phyloP scores from a whole-genome alignment of 2,888 invertebrate genomes.

The Theretra japonica region DNA sequence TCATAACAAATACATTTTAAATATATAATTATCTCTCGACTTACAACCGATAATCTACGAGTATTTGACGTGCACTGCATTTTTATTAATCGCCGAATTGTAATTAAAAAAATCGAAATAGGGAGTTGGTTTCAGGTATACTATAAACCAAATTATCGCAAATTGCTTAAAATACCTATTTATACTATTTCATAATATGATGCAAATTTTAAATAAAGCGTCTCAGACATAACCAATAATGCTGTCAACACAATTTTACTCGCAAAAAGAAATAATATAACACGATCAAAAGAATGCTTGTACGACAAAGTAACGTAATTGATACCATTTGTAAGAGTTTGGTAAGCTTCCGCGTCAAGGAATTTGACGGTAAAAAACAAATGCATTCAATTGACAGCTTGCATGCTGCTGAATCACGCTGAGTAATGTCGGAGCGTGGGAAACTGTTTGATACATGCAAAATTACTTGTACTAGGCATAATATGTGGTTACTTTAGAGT shows the following conservation, averaged over 20 bases:
- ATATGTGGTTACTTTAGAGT: no score
- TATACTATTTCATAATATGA: no score
- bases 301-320: constrained; percentile 7
- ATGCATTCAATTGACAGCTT: constrained; percentile 21
- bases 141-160: no score
- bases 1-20: no score
- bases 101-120: no score
- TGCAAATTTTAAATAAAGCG: no score
- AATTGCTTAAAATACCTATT: no score
- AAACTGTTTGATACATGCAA: constrained; percentile 2
- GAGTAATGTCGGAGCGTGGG: constrained; percentile 20
- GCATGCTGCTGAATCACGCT: constrained; percentile 18
- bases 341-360: constrained; percentile 20
- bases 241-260: background rate
- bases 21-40: no score
- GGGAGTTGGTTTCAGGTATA: no score
- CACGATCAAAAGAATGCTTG: constrained; percentile 9
- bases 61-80: no score
- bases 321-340: constrained; percentile 19
- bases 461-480: background rate
- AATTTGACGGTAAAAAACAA: constrained; percentile 25
- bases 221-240: background rate
- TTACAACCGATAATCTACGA: no score
- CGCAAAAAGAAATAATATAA: background rate
- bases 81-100: no score